phyloP scores from a whole-genome alignment of 92 coral and sea anemone genomes.

The Parazoanthus darwini region DNA sequence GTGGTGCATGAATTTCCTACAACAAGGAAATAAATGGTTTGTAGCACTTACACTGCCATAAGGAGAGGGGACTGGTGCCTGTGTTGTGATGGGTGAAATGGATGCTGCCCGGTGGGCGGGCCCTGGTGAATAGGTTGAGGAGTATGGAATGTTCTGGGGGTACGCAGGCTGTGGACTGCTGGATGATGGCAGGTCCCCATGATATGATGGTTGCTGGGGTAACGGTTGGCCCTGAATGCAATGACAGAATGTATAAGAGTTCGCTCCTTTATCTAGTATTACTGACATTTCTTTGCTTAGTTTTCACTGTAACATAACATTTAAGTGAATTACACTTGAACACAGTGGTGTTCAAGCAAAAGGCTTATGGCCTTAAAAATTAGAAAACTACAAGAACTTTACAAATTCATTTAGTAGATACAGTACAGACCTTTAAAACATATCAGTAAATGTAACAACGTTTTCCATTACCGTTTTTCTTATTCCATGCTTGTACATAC shows the following conservation, averaged over 20 bases:
- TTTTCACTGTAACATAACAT: background rate
- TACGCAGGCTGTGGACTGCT: constrained; percentile 76
- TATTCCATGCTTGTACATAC: background rate
- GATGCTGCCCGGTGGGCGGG: constrained; percentile 41
- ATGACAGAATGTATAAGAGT: background rate
- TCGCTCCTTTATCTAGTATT: background rate
- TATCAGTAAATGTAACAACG: too few species aligned
- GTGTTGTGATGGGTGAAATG: constrained; percentile 51
- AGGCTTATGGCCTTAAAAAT: too few species aligned
- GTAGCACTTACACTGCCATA: constrained; percentile 58
- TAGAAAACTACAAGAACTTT: too few species aligned
- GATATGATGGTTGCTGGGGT: constrained; percentile 38
- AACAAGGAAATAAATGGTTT: too few species aligned
- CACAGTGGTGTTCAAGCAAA: too few species aligned
- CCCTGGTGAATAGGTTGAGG: constrained; percentile 51
- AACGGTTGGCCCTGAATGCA: constrained; percentile 23
- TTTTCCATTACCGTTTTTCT: too few species aligned
- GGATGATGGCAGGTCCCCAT: constrained; percentile 54
- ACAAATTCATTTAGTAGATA: too few species aligned
- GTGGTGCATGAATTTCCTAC: too few species aligned
- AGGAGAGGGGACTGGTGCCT: constrained; percentile 46
- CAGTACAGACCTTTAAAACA: too few species aligned
- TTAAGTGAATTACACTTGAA: background rate
- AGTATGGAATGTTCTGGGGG: constrained; percentile 63
- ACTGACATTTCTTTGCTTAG: background rate